Evolutionary conservation across 2,888 invertebrate genomes (phyloP).

Genomic region (Scaptomyza caliginosa): DNA sequence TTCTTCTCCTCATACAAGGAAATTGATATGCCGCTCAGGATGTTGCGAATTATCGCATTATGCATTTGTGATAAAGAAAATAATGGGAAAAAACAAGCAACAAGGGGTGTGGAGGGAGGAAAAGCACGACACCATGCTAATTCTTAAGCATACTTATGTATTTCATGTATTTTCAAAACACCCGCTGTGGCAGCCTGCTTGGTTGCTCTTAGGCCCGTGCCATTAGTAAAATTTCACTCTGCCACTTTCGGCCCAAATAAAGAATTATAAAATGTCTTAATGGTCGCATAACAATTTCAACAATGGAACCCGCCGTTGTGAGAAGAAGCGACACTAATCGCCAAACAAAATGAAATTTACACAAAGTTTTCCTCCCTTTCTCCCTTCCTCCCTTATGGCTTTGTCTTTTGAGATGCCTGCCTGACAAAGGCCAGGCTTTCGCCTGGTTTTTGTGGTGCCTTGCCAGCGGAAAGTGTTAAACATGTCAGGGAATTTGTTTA

Average conservation of each 20-base stretch:
- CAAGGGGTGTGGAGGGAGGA: not conserved
- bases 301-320: conserved; percentile 57
- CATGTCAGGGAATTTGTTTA: conserved; percentile 81
- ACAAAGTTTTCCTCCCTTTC: conserved; percentile 59
- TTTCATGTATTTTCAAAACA: conserved; percentile 7
- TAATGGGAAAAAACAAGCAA: conserved; percentile 24
- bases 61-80: conserved; percentile 53
- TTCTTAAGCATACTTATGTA: conserved; percentile 28
- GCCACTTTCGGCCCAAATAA: conserved; percentile 48
- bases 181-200: conserved; percentile 15
- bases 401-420: conserved; percentile 49
- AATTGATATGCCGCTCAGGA: conserved; percentile 77
- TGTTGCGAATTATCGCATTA: conserved; percentile 72
- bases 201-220: conserved; percentile 33
- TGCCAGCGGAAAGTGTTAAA: conserved; percentile 80
- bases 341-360: conserved; percentile 81
- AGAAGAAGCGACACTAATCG: conserved; percentile 80
- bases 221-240: conserved; percentile 68
- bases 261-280: conserved; percentile 81
- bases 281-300: conserved; percentile 75
- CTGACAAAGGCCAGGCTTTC: conserved; percentile 72
- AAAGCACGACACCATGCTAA: conserved; percentile 45
- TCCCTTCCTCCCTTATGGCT: not conserved
- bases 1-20: conserved; percentile 37
- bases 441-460: conserved; percentile 52